Percentiles rank a stretch among this genome's conserved stretches.
Conservation (phyloP, 1,140 invertebrate species). For the Onthophagus taurus region DNA sequence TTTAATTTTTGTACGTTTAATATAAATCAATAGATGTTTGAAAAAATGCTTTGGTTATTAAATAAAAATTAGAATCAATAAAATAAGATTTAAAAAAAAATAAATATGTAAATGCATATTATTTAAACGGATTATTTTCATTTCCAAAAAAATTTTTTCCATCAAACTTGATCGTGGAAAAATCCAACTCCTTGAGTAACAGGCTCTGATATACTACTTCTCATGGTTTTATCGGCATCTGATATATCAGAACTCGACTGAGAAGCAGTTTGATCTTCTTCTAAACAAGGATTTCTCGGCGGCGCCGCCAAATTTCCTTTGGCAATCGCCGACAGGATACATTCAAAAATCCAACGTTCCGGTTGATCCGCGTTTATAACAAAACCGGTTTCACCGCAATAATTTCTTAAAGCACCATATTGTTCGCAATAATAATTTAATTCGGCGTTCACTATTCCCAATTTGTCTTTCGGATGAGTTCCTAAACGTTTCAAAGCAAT, state of each 20-base stretch:
- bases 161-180: no score
- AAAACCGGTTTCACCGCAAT: constrained; percentile 29
- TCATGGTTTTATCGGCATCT: no score
- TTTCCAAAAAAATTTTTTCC: no score
- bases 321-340: constrained; percentile 25
- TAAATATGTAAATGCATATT: no score
- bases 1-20: no score
- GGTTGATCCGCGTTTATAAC: constrained; percentile 30
- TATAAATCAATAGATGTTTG: no score
- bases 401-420: constrained; percentile 32
- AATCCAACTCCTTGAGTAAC: no score
- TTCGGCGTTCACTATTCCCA: constrained; percentile 26
- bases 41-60: no score
- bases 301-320: constrained; percentile 21
- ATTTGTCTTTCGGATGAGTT: constrained; percentile 29
- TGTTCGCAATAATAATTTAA: constrained; percentile 31
- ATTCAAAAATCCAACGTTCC: constrained; percentile 30
- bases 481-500: constrained; percentile 20
- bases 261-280: not conserved
- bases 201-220: no score
- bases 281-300: constrained; percentile 25
- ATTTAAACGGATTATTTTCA: no score
- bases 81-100: no score
- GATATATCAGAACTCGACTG: constrained; percentile 4
- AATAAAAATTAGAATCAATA: no score